Evolutionary conservation across 2,888 invertebrate species (phyloP), one percentile per base, ranked within the genome.

Genomic region (Odontomyia ornata): DNA sequence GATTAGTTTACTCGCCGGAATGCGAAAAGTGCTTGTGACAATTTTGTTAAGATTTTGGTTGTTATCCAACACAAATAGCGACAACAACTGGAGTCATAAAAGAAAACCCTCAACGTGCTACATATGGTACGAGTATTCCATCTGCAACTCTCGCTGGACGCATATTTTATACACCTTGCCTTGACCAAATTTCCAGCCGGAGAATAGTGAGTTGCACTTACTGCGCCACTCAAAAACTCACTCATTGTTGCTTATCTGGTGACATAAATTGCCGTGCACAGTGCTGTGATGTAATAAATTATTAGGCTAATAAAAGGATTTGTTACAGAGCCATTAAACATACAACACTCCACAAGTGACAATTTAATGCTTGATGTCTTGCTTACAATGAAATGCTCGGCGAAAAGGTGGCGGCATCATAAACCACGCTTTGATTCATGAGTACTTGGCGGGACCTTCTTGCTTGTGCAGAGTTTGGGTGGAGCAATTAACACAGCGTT

Each of bases 271-370:
- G 18, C 23, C n/a, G 46, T 23, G 67, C 7, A 7, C 46, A 67
- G 67, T 23, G 28, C 28, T 30, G 30, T 30, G 72, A 72, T 56
- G 56, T 18, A 72, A 72, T 72, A 57, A 72, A 56, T 56, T 47
- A 28, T 56, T 72, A 72, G 46, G 57, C 56, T 72, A 72, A 72
- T 72, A 72, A 72, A 72, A 72, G 72, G 56, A 56, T 72, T 56
- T 67, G 67, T 67, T 67, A 67, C 67, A 67, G 43, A 25, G 15
- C 36, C 67, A 43, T 43, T 43, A 67, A 67, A 9, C 67, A 43
- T 67, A 46, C 23, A 67, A 23, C 25, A 67, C 11, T 36, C 23
- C 43, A n/a, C 67, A 36, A 43, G 46, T 67, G 67, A 67, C 67
- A 67, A 43, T 67, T 67, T 67, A 46, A 67, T 43, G 67, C 67